Base-by-base conservation (phyloP, 2,797 vertebrate species). In the Rhinella marina region DNA sequence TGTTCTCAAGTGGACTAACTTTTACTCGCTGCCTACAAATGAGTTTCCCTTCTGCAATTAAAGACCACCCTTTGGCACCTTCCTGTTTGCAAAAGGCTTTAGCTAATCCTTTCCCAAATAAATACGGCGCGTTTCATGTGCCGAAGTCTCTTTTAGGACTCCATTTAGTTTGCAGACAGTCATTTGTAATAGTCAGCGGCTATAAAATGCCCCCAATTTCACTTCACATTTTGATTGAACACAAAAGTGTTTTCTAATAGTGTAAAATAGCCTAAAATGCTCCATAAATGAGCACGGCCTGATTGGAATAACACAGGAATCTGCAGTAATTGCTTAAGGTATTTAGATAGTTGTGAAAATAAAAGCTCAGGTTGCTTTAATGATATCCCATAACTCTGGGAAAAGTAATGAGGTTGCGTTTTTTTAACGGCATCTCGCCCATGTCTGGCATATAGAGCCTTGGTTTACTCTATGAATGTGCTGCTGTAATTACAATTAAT, bases 301-400 rank as follows among this genome's bases (percentile, higher is more conserved):
- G 82, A 54, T 83, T 80, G 80, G 70, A 89, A 89, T 72, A 86
- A 84, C 88, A 87, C 75, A 78, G 52, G 80, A 59, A 86, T 85
- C 52, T 68, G 79, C 81, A 8, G 64, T 84, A 89, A 89, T 89
- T 87, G 88, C 79, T 72, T 54, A 76, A 89, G 85, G 62, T 89
- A 89, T 89, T 87, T 85, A 89, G 64, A 78, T 86, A 87, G 88
- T 89, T 86, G 85, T 86, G 76, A 87, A 89, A 89, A 89, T 89
- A 89, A 89, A 89, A 89, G 85, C 88, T 89, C 75, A 80, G 62
- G 81, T 87, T 78, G 85, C 61, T 81, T 83, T 89, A 89, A 87
- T 86, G 85, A 86, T 89, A 86, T 89, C 73, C 88, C 23, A 70
- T 86, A 89, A 87, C 62, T 86, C 80, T 86, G 66, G 72, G 84